Evolutionary conservation across 2,888 invertebrate genomes (phyloP), one percentile per base, ranked within the genome.

Genomic region (Hydrotaea diabolus): DNA sequence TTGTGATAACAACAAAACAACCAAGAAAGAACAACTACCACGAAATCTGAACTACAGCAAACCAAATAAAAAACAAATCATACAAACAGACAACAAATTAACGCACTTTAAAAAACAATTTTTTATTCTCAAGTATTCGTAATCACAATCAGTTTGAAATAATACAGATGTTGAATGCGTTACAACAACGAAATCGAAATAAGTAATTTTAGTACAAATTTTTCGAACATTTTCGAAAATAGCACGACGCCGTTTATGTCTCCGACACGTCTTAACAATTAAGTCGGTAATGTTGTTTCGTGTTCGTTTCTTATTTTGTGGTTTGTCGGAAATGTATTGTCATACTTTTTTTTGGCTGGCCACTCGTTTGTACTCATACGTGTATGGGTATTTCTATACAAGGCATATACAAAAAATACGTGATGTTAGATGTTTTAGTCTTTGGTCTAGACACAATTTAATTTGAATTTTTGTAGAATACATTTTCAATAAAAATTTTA

Each of bases 191-290:
- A 31, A 31, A 31, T 4, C 7, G 26, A 23, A 23, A 26, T 59
- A 23, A 23, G 23, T 26, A 23, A 59, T 0, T 23, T 23, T 1
- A 26, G 2, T 7, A 21, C 1, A 57, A 13, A 0, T 23, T 59
- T 23, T 26, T 59, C 15, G n/a, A n/a, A n/a, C n/a, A n/a, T n/a
- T n/a, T n/a, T n/a, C 23, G 26, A 23, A 23, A 26, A 15, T 19
- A 59, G 8, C 46, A 43, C 43, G 13, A 31, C 31, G 31, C 31
- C 7, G n/a, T 9, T 69, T 23, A 31, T 69, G 57, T 80, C 31
- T 39, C 26, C 59, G 21, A 66, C 84, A 81, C 78, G 78, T 76
- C 23, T 66, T 17, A 69, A 46, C 77, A 80, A 80, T 80, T 83
- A 77, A 74, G 19, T 74, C 11, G 46, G 55, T 57, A 66, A 66